A percentile compares a stretch with the other conserved stretches of the same genome.
These are phyloP conservation scores for Melanophora roralis DNA, from an alignment of 2,888 invertebrate species.

Conservation along the genomic window DNA sequence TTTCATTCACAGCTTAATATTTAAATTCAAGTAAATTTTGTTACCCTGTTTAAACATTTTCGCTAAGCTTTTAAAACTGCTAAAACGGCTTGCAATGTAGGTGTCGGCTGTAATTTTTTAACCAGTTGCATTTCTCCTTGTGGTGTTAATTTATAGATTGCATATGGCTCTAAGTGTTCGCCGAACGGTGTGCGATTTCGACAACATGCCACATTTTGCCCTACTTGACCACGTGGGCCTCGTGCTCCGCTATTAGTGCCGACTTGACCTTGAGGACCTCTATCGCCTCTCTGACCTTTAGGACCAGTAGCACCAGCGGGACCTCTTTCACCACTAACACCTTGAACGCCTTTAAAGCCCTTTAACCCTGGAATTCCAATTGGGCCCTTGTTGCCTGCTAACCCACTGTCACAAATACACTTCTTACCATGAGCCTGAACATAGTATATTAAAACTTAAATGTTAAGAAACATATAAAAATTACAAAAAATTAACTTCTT, in stretches of 20 bases:
- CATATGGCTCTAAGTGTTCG: not conserved
- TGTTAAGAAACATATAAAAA: not conserved
- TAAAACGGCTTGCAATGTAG: not conserved
- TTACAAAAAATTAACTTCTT: not conserved
- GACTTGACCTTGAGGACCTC: not conserved
- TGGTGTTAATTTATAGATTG: not conserved
- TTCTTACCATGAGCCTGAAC: not conserved
- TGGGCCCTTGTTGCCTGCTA: not conserved
- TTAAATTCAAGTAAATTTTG: too few species aligned
- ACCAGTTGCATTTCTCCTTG: constrained; percentile 1
- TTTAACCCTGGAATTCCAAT: not conserved
- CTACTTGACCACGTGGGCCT: not conserved
- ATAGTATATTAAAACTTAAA: not conserved
- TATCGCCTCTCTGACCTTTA: not conserved
- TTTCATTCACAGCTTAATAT: too few species aligned
- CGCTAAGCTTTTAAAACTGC: not conserved
- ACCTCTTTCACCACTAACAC: constrained; percentile 6
- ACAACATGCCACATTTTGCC: not conserved
- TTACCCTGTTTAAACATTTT: not conserved
- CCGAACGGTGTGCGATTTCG: too few species aligned
- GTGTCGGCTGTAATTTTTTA: not conserved
- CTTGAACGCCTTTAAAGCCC: constrained; percentile 10
- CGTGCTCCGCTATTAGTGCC: too few species aligned
- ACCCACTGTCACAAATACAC: constrained; percentile 17
- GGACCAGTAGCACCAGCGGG: not conserved